These are phyloP conservation scores for Plodia interpunctella DNA, from an alignment of 1,140 invertebrate species.

Conservation along the genomic window DNA sequence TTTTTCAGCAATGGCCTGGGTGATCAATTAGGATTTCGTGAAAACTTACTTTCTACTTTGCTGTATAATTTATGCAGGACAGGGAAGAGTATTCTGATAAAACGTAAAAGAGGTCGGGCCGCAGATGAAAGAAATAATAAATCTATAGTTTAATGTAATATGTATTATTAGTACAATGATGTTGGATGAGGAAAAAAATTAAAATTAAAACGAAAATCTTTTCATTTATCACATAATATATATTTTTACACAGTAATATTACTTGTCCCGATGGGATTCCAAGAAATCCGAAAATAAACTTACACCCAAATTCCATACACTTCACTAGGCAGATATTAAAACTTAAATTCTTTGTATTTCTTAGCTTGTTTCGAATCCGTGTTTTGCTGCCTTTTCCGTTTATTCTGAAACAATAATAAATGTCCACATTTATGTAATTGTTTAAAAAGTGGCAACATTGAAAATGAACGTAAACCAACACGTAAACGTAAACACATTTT, in stretches of 20 bases:
- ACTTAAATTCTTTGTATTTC: conserved; percentile 99
- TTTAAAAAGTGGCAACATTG: not conserved
- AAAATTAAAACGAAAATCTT: not conserved
- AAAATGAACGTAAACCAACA: not conserved
- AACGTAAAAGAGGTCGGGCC: no score
- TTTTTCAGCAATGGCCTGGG: no score
- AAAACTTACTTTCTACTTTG: no score
- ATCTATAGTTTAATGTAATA: no score
- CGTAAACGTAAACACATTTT: not conserved
- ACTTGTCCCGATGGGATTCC: not conserved
- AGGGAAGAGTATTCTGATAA: no score
- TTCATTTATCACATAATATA: not conserved
- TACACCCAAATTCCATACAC: conserved; percentile 8
- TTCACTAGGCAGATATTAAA: conserved; percentile 78
- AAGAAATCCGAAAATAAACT: conserved; percentile 14
- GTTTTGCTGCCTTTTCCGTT: conserved; percentile 93
- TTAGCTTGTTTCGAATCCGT: conserved; percentile 93
- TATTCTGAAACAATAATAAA: conserved; percentile 84
- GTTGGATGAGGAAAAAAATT: conserved; percentile 3
- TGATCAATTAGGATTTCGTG: no score
- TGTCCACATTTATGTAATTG: not conserved
- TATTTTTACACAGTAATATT: not conserved
- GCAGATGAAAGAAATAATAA: no score
- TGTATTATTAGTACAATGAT: not conserved
- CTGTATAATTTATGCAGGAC: no score